phyloP scores from a whole-genome alignment of 2,797 vertebrate genomes.

The Bradypodion ventrale region DNA sequence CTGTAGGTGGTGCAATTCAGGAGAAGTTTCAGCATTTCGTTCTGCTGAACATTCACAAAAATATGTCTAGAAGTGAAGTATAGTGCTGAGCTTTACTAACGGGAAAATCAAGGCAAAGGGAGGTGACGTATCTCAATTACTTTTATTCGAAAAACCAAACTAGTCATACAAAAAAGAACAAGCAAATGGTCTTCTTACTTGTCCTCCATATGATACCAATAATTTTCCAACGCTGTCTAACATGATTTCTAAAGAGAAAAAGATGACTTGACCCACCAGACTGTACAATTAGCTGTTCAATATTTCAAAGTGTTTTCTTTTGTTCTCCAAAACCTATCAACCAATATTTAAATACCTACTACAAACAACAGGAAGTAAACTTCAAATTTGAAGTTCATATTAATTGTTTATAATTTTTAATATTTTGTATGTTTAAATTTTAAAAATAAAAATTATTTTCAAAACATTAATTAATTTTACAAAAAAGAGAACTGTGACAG shows the following conservation, averaged over 20 bases:
- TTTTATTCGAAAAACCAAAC: background rate
- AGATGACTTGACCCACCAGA: background rate
- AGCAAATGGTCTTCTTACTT: background rate
- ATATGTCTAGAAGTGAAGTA: background rate
- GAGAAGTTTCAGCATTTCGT: background rate
- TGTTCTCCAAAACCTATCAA: background rate
- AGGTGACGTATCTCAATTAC: background rate
- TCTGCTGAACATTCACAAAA: background rate
- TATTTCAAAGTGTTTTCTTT: slow-evolving; percentile 30
- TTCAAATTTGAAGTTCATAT: too few species aligned
- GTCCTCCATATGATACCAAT: background rate
- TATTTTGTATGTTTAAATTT: too few species aligned
- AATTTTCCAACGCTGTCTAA: slow-evolving; percentile 24
- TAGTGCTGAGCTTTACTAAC: background rate
- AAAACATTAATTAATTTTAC: too few species aligned
- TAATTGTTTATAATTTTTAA: too few species aligned
- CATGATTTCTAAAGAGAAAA: slow-evolving; percentile 10
- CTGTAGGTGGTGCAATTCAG: background rate
- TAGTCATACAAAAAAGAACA: background rate
- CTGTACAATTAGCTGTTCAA: slow-evolving; percentile 15
- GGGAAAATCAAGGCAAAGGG: background rate
- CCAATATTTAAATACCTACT: background rate
- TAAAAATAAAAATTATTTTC: too few species aligned
- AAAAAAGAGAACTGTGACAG: too few species aligned
- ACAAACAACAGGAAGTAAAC: slow-evolving; percentile 30